phyloP scores from a whole-genome alignment of 2,797 vertebrate genomes.

The Cottoperca gobio region DNA sequence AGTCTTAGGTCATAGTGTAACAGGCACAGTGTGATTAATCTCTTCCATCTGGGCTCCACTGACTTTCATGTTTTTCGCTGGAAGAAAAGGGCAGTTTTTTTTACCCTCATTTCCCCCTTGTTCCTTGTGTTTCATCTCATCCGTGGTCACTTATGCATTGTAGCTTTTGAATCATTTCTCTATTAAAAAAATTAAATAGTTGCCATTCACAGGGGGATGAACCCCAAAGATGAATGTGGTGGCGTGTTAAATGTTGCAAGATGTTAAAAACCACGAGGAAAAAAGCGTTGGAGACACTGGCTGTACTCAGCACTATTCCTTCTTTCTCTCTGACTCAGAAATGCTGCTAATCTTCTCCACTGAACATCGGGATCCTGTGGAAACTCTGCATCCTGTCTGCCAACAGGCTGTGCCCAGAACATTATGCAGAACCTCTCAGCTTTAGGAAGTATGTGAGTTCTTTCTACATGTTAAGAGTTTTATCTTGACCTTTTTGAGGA shows the following conservation, averaged over 20 bases:
- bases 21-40: constrained; percentile 22
- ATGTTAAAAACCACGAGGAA: constrained; percentile 22
- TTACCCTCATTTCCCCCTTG: background rate
- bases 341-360: constrained; percentile 40
- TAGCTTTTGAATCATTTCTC: constrained; percentile 17
- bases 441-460: constrained; percentile 12
- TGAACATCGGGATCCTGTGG: constrained; percentile 31
- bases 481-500: constrained; percentile 20
- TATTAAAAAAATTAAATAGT: background rate
- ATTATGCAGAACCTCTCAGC: constrained; percentile 11
- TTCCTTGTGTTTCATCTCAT: constrained; percentile 42
- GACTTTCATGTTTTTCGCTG: constrained; percentile 41
- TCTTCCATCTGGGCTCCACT: constrained; percentile 56
- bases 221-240: constrained; percentile 11
- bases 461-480: background rate
- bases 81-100: constrained; percentile 1
- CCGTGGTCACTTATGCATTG: background rate
- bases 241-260: constrained; percentile 46
- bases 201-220: constrained; percentile 11
- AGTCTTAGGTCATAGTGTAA: constrained; percentile 1
- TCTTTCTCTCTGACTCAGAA: constrained; percentile 33
- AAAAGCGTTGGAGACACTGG: constrained; percentile 22
- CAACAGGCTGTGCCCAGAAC: constrained; percentile 14
- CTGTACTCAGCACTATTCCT: constrained; percentile 1
- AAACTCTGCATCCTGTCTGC: constrained; percentile 39